Conservation (phyloP, 2,797 vertebrate genomes). For the Threskiornis aethiopicus region DNA sequence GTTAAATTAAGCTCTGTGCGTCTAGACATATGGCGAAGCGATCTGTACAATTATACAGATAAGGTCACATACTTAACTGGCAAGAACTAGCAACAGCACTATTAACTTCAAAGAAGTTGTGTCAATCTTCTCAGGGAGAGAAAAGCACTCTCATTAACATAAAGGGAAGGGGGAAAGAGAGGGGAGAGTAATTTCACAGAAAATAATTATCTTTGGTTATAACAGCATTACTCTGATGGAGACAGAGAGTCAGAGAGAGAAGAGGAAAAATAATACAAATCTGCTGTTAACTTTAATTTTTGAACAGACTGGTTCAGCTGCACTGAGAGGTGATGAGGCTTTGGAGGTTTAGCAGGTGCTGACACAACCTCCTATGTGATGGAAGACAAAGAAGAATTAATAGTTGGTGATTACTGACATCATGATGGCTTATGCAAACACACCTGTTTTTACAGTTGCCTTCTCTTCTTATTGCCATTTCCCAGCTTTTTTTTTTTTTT, state of each 20-base stretch:
- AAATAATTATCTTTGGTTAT: conserved; percentile 21
- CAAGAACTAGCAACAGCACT: conserved; percentile 44
- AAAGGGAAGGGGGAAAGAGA: not conserved
- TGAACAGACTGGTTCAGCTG: not conserved
- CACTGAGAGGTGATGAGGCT: not conserved
- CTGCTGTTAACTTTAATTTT: not conserved
- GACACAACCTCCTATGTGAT: not conserved
- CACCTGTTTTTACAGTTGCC: not conserved
- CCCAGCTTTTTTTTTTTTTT: not conserved
- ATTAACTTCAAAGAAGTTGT: conserved; percentile 56
- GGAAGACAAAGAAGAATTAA: not conserved
- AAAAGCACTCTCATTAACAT: conserved; percentile 30
- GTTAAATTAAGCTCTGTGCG: conserved; percentile 53
- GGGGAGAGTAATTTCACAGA: not conserved
- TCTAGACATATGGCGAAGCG: conserved; percentile 55
- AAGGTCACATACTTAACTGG: conserved; percentile 57
- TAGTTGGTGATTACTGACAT: not conserved
- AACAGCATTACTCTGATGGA: not conserved
- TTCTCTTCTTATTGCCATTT: not conserved
- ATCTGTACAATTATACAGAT: conserved; percentile 60
- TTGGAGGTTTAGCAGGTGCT: not conserved
- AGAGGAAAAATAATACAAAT: not conserved
- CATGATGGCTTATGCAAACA: not conserved
- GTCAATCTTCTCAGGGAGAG: conserved; percentile 19
- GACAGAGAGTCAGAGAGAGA: not conserved